Base-by-base conservation (phyloP, 2,888 invertebrate genomes). In the Coremacera marginata region DNA sequence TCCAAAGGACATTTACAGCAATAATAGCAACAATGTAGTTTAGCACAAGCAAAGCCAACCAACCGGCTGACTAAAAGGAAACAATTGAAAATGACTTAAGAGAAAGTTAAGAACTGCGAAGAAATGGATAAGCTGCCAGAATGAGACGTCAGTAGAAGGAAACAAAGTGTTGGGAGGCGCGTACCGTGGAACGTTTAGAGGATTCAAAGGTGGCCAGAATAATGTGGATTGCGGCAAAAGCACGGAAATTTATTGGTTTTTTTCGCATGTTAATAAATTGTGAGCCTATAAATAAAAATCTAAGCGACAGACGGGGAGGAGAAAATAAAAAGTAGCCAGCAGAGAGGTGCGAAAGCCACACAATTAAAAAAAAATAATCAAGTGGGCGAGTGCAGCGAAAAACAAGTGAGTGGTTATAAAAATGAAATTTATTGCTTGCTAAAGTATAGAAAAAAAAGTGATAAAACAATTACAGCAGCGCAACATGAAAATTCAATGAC, bases 81-180 rank as follows among this genome's bases (percentile, higher is more conserved):
- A 75, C 75, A 75, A 75, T 75, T 62, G 75, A 60, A 63, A 31
- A 70, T 70, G 70, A 76, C 76, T 70, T 63, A 76, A 62, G 63
- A 74, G 37, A 34, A 62, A 27, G 70, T 76, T 70, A 76, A 70
- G 63, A 63, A 63, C 52, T 63, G 55, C 37, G 71, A 44, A 70
- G 34, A 55, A 34, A 70, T n/a, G 52, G 55, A 52, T 70, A 70
- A 70, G n/a, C 55, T 55, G 55, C 34, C 52, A 51, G 55, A 22
- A 52, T 52, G 5, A 16, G 37, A 19, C 16, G 65, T 31, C 34
- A 14, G 67, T 44, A 31, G 37, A 49, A 70, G 11, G 44, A 44
- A 44, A 44, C 44, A 44, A 44, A 44, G 44, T 14, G 44, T 44
- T 44, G 44, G 11, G 14, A 44, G 44, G 44, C 44, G 44, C 44